Evolutionary conservation across 2,113 vertebrate species (phyloP).

Genomic region (Daphoenositta chrysoptera): DNA sequence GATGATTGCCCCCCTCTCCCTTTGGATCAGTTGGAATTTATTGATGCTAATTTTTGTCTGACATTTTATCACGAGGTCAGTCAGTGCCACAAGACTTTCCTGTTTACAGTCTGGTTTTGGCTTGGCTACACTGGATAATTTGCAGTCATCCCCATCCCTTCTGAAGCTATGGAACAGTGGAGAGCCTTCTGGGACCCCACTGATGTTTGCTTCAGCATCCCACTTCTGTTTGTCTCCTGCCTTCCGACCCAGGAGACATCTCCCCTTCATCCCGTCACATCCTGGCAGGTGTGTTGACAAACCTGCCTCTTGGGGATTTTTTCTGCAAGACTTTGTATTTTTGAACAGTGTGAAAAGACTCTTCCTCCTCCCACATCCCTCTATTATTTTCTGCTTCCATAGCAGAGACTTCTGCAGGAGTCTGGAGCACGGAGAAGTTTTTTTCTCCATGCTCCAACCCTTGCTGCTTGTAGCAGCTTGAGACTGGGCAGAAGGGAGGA

Average conservation of each 20-base stretch:
- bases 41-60: neutral
- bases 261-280: neutral
- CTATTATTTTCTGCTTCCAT: slow-evolving; percentile 14
- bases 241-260: neutral
- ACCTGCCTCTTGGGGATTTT: neutral
- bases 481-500: neutral
- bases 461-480: neutral
- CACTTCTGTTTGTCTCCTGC: neutral
- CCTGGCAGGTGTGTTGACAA: neutral
- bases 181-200: neutral
- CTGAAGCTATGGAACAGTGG: rapidly evolving
- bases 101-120: neutral
- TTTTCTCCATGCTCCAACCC: neutral
- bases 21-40: slow-evolving; percentile 6
- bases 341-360: neutral
- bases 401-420: neutral
- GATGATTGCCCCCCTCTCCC: neutral
- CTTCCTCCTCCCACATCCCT: slow-evolving; percentile 29
- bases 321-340: neutral
- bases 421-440: neutral
- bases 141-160: neutral
- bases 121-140: neutral
- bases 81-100: neutral
- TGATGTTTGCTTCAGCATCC: neutral
- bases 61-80: neutral